These are phyloP conservation scores for Myodes glareolus DNA, from an alignment of 2,113 vertebrate genomes.

Conservation along the genomic window DNA sequence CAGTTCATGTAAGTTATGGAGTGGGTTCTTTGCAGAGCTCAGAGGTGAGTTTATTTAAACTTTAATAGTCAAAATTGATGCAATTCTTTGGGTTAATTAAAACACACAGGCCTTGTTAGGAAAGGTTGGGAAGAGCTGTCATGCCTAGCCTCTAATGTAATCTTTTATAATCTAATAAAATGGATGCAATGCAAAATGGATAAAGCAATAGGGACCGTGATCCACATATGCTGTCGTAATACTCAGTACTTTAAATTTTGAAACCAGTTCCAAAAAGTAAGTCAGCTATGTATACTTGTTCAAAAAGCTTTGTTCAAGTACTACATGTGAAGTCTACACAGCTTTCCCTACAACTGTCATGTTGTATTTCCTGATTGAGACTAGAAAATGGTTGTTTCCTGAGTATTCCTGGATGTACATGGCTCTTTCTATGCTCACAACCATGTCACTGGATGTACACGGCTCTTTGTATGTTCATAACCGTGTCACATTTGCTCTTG, in stretches of 20 bases:
- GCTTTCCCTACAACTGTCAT: background rate
- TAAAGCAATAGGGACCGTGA: slow-evolving; percentile 17
- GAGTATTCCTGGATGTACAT: background rate
- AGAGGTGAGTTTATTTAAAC: background rate
- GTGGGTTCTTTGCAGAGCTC: background rate
- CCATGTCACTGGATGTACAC: background rate
- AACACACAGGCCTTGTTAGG: background rate
- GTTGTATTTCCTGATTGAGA: background rate
- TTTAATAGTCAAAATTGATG: slow-evolving; percentile 1
- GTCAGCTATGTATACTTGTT: background rate
- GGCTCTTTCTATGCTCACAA: background rate
- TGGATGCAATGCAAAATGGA: background rate
- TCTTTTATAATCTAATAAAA: background rate
- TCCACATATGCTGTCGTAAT: background rate
- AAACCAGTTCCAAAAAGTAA: background rate
- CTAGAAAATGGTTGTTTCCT: background rate
- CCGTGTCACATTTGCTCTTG: background rate
- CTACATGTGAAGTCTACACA: background rate
- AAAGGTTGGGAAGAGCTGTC: background rate
- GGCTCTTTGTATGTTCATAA: background rate
- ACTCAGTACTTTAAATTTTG: background rate
- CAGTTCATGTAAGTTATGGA: background rate
- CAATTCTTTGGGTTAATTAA: background rate
- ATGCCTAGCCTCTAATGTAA: background rate
- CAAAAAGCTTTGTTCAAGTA: background rate